phyloP scores from a whole-genome alignment of 2,888 invertebrate species.

The Automeris io region DNA sequence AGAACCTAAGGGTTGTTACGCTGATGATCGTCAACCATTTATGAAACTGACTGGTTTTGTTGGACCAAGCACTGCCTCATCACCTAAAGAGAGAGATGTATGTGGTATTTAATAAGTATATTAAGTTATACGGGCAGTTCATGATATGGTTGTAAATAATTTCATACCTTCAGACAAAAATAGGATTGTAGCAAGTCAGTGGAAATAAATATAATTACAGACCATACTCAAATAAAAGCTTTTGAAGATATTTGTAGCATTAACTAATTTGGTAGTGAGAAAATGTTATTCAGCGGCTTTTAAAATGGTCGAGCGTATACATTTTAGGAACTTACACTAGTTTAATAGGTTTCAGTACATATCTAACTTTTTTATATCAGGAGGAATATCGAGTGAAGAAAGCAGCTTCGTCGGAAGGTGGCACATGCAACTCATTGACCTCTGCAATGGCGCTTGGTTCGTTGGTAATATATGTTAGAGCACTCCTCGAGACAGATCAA shows the following conservation, averaged over 20 bases:
- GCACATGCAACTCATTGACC: constrained; percentile 59
- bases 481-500: constrained; percentile 62
- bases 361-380: constrained; percentile 26
- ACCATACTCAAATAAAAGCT: too few species aligned
- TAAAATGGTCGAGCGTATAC: too few species aligned
- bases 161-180: too few species aligned
- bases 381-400: constrained; percentile 63
- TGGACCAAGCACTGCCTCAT: constrained; percentile 32
- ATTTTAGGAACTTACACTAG: not conserved
- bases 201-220: too few species aligned
- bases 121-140: too few species aligned
- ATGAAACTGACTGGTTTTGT: constrained; percentile 58
- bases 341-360: too few species aligned
- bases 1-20: constrained; percentile 61
- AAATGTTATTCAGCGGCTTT: too few species aligned
- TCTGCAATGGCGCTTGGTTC: constrained; percentile 67
- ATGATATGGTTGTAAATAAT: too few species aligned
- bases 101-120: too few species aligned
- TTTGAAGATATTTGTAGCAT: too few species aligned
- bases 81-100: constrained; percentile 54
- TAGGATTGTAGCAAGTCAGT: too few species aligned
- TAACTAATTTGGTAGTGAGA: too few species aligned
- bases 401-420: constrained; percentile 55
- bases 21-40: constrained; percentile 62
- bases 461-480: constrained; percentile 53